A percentile compares a stretch with the other conserved stretches of the same genome.
Evolutionary conservation across 2,113 vertebrate genomes (phyloP).

Genomic region (Cariama cristata): DNA sequence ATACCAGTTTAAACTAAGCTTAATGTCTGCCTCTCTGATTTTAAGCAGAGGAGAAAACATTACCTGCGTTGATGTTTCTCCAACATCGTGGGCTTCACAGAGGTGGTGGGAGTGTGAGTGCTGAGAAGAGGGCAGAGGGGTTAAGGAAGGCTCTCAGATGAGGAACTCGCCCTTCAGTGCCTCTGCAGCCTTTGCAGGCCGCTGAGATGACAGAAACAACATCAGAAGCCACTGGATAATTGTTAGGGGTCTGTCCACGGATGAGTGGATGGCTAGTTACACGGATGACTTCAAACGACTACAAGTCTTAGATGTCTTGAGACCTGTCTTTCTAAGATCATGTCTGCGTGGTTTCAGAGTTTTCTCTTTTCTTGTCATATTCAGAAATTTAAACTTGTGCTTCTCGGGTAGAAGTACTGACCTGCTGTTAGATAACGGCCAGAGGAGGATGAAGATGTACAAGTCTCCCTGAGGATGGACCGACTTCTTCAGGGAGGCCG

Average conservation of each 20-base stretch:
- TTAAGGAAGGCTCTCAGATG: neutral
- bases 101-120: neutral
- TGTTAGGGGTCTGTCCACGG: accelerated
- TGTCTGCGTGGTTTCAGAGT: neutral
- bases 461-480: neutral
- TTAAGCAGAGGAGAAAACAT: neutral
- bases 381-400: neutral
- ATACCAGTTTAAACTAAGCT: neutral
- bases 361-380: neutral
- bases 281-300: neutral
- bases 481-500: neutral
- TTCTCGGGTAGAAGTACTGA: accelerated
- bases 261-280: neutral
- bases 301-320: neutral
- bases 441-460: neutral
- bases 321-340: neutral
- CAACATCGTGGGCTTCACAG: neutral
- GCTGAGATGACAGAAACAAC: neutral
- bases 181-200: neutral
- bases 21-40: neutral
- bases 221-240: neutral
- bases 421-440: accelerated
- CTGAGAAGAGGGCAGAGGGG: neutral
- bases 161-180: accelerated
- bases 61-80: neutral